Conservation (phyloP, 2,113 vertebrate species). For the Clupea harengus region DNA sequence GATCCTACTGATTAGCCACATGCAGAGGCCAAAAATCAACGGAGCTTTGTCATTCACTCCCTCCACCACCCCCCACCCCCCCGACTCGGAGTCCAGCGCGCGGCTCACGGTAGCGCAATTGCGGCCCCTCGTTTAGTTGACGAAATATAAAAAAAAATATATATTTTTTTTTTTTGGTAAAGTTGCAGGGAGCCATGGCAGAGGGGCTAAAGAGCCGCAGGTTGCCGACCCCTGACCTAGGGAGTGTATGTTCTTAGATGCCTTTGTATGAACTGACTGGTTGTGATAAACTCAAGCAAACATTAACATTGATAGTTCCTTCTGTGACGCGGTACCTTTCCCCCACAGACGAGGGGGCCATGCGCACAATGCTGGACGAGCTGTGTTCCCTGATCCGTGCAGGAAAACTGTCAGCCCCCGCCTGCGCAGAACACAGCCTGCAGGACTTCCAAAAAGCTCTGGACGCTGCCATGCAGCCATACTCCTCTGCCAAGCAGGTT, state of each 20-base stretch:
- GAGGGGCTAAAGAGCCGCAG: too few species aligned
- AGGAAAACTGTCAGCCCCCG: constrained; percentile 76
- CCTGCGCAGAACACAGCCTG: constrained; percentile 74
- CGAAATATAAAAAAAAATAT: too few species aligned
- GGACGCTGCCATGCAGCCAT: constrained; percentile 78
- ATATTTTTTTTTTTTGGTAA: too few species aligned
- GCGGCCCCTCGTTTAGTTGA: too few species aligned
- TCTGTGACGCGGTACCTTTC: not conserved
- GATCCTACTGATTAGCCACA: too few species aligned
- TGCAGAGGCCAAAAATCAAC: too few species aligned
- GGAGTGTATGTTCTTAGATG: not conserved
- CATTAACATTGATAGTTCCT: not conserved
- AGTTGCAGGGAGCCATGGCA: too few species aligned
- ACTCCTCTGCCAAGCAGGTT: constrained; percentile 84
- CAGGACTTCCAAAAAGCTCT: constrained; percentile 78
- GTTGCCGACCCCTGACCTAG: too few species aligned
- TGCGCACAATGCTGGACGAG: constrained; percentile 76
- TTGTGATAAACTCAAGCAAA: not conserved
- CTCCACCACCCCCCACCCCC: too few species aligned
- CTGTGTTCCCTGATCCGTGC: constrained; percentile 77
- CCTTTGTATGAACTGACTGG: not conserved
- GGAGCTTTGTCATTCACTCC: too few species aligned
- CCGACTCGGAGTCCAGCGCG: too few species aligned
- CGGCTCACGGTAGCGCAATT: too few species aligned
- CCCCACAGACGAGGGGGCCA: constrained; percentile 54